Evolutionary conservation across 2,888 invertebrate species (phyloP).

Genomic region (Tigriopus californicus): DNA sequence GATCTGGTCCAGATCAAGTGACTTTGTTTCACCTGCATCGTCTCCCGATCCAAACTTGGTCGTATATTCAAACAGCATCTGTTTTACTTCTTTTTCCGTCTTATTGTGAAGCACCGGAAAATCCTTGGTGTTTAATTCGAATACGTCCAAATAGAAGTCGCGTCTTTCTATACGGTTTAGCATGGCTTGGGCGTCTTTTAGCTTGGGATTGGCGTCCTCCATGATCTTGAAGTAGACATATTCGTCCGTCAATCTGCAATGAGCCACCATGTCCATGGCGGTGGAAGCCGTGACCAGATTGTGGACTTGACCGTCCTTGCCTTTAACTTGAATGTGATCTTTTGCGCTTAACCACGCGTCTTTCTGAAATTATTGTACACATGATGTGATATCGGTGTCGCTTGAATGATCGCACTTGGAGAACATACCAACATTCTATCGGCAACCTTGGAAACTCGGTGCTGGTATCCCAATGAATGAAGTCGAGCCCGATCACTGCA

Average conservation of each 20-base stretch:
- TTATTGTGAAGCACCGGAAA: too few species aligned
- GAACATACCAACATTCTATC: conserved; percentile 31
- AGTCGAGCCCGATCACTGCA: conserved; percentile 31
- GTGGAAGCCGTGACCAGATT: conserved; percentile 22
- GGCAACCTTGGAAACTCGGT: conserved; percentile 28
- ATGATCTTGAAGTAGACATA: conserved; percentile 23
- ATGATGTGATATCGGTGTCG: too few species aligned
- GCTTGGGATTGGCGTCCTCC: conserved; percentile 19
- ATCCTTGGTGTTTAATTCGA: neutral
- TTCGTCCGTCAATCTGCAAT: conserved; percentile 23
- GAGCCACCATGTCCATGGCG: conserved; percentile 20
- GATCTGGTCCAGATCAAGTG: too few species aligned
- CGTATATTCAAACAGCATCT: too few species aligned
- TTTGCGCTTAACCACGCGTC: conserved; percentile 19
- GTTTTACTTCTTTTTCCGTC: too few species aligned
- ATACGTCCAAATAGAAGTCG: conserved; percentile 14
- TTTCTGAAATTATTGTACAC: conserved; percentile 19
- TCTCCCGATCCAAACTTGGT: too few species aligned
- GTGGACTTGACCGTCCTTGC: conserved; percentile 17
- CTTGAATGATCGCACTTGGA: too few species aligned
- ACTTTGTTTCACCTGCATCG: too few species aligned
- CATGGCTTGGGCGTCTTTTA: conserved; percentile 19
- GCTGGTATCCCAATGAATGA: conserved; percentile 34
- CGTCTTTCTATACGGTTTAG: conserved; percentile 19
- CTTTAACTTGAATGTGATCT: conserved; percentile 18